phyloP scores from a whole-genome alignment of 2,797 vertebrate species.

The Anguilla obscura region DNA sequence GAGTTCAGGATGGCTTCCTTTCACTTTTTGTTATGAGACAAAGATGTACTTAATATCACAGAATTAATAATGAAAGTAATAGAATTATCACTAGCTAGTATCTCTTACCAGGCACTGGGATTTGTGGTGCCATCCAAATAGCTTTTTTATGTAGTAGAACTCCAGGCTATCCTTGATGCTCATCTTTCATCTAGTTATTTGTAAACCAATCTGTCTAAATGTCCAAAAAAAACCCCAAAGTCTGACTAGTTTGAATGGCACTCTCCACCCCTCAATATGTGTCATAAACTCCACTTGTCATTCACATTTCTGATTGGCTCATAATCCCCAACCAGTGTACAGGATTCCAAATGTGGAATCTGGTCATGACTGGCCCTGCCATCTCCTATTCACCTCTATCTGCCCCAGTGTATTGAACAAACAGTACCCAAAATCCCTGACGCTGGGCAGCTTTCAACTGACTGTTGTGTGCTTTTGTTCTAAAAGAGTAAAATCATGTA shows the following conservation, averaged over 20 bases:
- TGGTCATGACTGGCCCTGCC: neutral
- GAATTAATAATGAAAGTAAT: neutral
- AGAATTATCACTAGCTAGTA: neutral
- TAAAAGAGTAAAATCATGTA: neutral
- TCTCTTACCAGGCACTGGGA: neutral
- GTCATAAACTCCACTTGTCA: neutral
- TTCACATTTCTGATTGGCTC: neutral
- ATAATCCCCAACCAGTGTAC: neutral
- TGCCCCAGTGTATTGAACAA: neutral
- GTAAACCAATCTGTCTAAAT: neutral
- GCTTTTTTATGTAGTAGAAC: neutral
- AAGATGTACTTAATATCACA: neutral
- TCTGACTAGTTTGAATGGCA: neutral
- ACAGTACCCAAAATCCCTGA: neutral
- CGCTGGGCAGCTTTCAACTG: neutral
- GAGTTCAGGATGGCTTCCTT: neutral
- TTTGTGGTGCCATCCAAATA: neutral
- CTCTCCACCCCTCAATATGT: neutral
- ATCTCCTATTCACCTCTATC: neutral
- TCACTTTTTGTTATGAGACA: neutral
- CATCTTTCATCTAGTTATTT: neutral
- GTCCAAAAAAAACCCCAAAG: neutral
- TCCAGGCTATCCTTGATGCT: neutral
- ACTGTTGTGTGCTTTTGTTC: neutral
- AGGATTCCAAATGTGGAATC: neutral